phyloP scores from a whole-genome alignment of 2,113 vertebrate genomes.

The Rhadina sibilatrix region DNA sequence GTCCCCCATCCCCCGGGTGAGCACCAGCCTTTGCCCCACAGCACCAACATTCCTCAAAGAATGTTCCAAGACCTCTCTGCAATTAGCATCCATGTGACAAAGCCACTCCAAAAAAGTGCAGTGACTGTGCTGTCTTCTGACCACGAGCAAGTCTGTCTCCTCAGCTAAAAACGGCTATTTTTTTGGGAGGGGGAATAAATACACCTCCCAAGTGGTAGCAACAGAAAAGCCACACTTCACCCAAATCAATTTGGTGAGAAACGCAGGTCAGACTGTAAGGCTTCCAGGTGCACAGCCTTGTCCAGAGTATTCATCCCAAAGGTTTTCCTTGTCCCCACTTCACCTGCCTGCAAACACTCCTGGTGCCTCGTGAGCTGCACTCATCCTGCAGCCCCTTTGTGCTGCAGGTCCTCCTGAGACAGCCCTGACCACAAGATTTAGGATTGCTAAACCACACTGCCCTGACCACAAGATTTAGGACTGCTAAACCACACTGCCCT shows the following conservation, averaged over 20 bases:
- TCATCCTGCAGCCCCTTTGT: not conserved
- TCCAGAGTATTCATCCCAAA: not conserved
- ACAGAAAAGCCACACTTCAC: not conserved
- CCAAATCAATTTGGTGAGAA: not conserved
- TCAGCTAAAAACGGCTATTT: not conserved
- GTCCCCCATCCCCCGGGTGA: not conserved
- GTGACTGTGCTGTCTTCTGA: not conserved
- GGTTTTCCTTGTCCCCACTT: not conserved
- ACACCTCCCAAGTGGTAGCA: not conserved
- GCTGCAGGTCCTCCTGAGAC: not conserved
- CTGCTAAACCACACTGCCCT: not conserved
- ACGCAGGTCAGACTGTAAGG: rapidly evolving
- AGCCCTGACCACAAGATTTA: not conserved
- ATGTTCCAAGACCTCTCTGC: not conserved
- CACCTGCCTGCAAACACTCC: not conserved
- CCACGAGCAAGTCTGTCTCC: not conserved
- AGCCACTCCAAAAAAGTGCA: not conserved
- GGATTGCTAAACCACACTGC: not conserved
- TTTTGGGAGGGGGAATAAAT: not conserved
- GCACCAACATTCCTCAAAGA: not conserved
- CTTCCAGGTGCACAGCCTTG: not conserved
- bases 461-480: not conserved
- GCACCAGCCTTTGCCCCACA: not conserved
- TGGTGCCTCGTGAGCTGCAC: rapidly evolving
- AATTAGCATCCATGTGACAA: not conserved